Base-by-base conservation (phyloP, 2,888 invertebrate genomes). In the Ochlodes sylvanus region DNA sequence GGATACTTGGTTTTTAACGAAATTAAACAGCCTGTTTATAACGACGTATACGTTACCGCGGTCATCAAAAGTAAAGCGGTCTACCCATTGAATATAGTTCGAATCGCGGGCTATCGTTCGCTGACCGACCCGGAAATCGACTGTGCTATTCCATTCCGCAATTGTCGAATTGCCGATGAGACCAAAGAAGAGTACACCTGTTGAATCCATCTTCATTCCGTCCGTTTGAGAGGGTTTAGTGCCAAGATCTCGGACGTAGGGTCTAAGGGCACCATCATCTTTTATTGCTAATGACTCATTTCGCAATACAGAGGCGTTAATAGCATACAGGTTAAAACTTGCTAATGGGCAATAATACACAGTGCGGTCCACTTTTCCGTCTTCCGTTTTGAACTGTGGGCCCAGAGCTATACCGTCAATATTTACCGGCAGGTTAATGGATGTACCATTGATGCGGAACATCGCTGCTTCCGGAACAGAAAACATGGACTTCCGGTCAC, bases 121-220 rank as follows among this genome's bases (percentile, higher is more conserved):
- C 81, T 96, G 95, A 21, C 94, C 95, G 68, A 88, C 88, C 56
- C 90, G 90, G 77, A 95, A 95, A 54, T 94, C 89, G 27, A 89
- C 83, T 32, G 92, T 93, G 0, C 95, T 94, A 82, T 97, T 95
- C 96, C 96, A 97, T 85, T 94, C 94, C 14, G 95, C 95, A 60
- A 97, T 94, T 21, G 96, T 95, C 71, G 95, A 95, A 76, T 95
- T 95, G 62, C 95, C 94, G 65, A 97, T 84, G 32, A 96, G 90
- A 52, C 96, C 96, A 82, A 94, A 96, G 86, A 96, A 97, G 10
- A 97, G 89, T 6, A 94, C 83, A 2, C 96, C 96, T 17, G 90
- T 87, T 15, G 95, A 94, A 75, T 96, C 96, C 96, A 96, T 96
- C 70, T 95, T 94, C 96, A 97, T 96, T 0, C 96, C 96, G 76